Percentiles rank a stretch among this genome's conserved stretches.
phyloP scores from a whole-genome alignment of 1,140 invertebrate species.

The Camponotus vicinus region DNA sequence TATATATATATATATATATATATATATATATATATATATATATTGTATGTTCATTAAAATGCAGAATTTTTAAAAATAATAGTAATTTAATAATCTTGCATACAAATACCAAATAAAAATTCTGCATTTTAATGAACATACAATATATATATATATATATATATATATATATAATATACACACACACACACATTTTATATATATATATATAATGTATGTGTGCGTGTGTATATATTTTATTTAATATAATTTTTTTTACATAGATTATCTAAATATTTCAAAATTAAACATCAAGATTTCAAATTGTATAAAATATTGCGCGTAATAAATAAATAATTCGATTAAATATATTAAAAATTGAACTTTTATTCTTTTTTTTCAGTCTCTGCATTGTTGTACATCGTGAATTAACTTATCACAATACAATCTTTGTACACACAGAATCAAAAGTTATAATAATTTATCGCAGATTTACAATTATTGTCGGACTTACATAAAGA shows the following conservation, averaged over 20 bases:
- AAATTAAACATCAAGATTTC: slow-evolving; percentile 6
- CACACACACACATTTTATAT: too few species aligned
- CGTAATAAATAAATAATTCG: slow-evolving; percentile 51
- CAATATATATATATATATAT: not conserved
- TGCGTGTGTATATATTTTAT: too few species aligned
- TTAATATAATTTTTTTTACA: too few species aligned
- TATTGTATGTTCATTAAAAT: too few species aligned
- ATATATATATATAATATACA: too few species aligned
- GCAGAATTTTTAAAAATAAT: slow-evolving; percentile 47
- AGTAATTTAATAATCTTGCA: slow-evolving; percentile 31
- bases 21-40: too few species aligned
- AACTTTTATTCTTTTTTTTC: slow-evolving; percentile 67
- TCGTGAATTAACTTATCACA: slow-evolving; percentile 49
- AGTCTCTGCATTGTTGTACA: slow-evolving; percentile 66
- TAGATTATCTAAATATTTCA: slow-evolving; percentile 4
- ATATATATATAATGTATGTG: too few species aligned
- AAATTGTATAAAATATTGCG: slow-evolving; percentile 43
- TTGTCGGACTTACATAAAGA: slow-evolving; percentile 24
- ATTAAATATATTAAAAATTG: slow-evolving; percentile 57
- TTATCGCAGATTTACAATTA: slow-evolving; percentile 38
- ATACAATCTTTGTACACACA: slow-evolving; percentile 47
- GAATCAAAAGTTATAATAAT: slow-evolving; percentile 30
- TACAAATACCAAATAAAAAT: slow-evolving; percentile 25
- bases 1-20: not conserved
- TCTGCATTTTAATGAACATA: slow-evolving; percentile 30